Conservation (phyloP, 1,140 invertebrate genomes). For the Drosophila micromelanica region DNA sequence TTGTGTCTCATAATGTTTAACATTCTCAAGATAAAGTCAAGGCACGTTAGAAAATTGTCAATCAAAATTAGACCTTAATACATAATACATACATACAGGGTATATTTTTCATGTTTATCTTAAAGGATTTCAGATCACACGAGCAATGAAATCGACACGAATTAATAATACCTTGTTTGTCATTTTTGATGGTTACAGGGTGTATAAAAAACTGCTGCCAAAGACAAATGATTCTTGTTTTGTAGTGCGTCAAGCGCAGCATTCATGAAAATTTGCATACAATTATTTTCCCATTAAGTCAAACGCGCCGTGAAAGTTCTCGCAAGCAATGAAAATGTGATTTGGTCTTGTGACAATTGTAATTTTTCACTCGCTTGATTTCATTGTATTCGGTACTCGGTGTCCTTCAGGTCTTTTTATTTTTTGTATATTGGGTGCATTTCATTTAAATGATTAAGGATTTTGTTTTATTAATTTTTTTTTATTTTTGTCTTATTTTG, state of each 20-base stretch:
- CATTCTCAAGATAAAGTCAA: no score
- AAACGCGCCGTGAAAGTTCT: conserved; percentile 74
- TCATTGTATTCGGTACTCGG: conserved; percentile 29
- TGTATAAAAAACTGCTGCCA: conserved; percentile 16
- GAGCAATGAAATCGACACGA: not conserved
- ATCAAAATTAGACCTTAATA: no score
- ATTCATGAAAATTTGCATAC: conserved; percentile 65
- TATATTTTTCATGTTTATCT: no score
- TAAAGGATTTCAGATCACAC: no score
- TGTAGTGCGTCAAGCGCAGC: conserved; percentile 10
- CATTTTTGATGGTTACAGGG: not conserved
- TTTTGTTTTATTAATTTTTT: conserved; percentile 40
- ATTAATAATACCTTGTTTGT: not conserved
- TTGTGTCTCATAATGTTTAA: no score
- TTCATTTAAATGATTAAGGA: conserved; percentile 74
- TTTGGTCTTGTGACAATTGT: conserved; percentile 81
- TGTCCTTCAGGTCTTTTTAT: not conserved
- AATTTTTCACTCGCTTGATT: conserved; percentile 81
- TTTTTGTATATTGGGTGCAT: conserved; percentile 44
- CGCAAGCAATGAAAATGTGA: conserved; percentile 73
- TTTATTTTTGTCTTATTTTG: conserved; percentile 13
- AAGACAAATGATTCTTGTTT: conserved; percentile 36
- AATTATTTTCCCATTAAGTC: conserved; percentile 78
- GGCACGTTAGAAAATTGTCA: no score
- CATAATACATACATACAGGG: no score